Percentiles rank a stretch among this genome's conserved stretches.
These are phyloP conservation scores for Parnassius smintheus DNA, from an alignment of 2,888 invertebrate species.

Conservation along the genomic window DNA sequence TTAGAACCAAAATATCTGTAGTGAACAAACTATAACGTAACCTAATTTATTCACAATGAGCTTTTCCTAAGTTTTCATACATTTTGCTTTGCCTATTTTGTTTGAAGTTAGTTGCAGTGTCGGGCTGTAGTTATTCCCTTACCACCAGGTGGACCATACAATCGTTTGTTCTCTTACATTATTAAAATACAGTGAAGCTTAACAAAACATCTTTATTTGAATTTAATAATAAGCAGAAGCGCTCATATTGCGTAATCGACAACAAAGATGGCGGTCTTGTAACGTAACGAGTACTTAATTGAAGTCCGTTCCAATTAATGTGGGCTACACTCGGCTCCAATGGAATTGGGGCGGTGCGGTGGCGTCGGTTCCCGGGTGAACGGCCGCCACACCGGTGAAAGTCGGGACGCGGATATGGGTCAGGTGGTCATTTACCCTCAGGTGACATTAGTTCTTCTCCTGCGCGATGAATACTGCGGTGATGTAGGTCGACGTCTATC, in stretches of 20 bases:
- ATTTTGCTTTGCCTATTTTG: too few species aligned
- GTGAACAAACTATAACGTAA: too few species aligned
- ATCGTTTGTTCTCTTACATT: too few species aligned
- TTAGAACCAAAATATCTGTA: neutral
- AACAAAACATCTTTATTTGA: too few species aligned
- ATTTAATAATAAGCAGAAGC: too few species aligned
- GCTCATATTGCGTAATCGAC: constrained; percentile 4
- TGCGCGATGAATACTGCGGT: constrained; percentile 27
- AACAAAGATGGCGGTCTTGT: constrained; percentile 21
- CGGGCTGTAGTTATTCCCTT: too few species aligned
- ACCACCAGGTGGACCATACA: too few species aligned
- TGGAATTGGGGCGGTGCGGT: constrained; percentile 68
- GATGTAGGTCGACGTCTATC: constrained; percentile 25
- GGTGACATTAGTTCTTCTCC: constrained; percentile 52
- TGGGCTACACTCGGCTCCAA: constrained; percentile 59
- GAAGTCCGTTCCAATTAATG: constrained; percentile 79
- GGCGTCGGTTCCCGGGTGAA: constrained; percentile 73
- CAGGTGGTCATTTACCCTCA: constrained; percentile 78
- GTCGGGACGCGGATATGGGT: constrained; percentile 71
- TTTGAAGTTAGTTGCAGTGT: too few species aligned
- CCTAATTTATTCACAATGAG: too few species aligned
- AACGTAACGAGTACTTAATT: constrained; percentile 70
- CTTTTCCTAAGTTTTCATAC: too few species aligned
- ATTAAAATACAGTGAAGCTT: too few species aligned
- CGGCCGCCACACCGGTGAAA: constrained; percentile 67